Conservation (phyloP, 1,140 invertebrate genomes). For the Anoplolepis gracilipes region DNA sequence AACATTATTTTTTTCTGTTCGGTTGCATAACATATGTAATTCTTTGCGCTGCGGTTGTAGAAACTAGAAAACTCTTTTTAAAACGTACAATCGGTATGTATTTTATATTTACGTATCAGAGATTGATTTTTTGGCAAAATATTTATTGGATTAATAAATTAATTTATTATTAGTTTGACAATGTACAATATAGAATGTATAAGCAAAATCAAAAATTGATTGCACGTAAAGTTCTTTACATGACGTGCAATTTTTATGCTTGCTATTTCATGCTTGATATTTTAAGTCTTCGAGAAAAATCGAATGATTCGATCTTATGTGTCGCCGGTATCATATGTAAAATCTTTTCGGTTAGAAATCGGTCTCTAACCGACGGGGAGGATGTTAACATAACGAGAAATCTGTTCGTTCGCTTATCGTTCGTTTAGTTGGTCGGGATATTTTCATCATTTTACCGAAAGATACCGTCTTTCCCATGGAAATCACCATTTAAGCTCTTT, state of each 20-base stretch:
- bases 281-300: neutral
- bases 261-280: neutral
- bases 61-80: neutral
- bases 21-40: slow-evolving; percentile 2
- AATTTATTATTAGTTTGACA: neutral
- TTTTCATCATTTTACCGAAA: neutral
- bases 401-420: slow-evolving; percentile 20
- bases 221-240: neutral
- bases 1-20: neutral
- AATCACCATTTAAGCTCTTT: neutral
- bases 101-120: neutral
- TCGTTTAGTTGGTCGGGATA: slow-evolving; percentile 6
- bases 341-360: slow-evolving; percentile 10
- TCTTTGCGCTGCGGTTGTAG: too few relatives aligned
- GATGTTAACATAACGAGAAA: slow-evolving; percentile 24
- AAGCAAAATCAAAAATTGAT: neutral
- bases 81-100: neutral
- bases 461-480: neutral
- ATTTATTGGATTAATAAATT: neutral
- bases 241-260: neutral
- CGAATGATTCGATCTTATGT: neutral
- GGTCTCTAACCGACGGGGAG: neutral
- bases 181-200: neutral
- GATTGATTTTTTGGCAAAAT: neutral
- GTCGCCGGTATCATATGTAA: neutral